These are phyloP conservation scores for Eumacrocentrus americanus DNA, from an alignment of 2,888 invertebrate species.

Conservation along the genomic window DNA sequence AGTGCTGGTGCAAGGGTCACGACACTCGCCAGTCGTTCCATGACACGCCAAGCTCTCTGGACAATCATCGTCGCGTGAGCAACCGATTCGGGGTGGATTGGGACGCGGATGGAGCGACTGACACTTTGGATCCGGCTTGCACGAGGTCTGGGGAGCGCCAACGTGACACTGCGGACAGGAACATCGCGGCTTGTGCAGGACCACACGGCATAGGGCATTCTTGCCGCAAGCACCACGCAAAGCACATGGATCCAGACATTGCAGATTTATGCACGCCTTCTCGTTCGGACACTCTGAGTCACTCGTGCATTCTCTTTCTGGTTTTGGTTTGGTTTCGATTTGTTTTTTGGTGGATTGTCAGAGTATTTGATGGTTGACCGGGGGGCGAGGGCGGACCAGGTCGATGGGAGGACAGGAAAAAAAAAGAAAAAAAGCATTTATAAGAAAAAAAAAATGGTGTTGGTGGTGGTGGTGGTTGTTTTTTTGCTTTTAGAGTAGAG, in stretches of 20 bases:
- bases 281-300: slow-evolving; percentile 91
- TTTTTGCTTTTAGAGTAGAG: no score
- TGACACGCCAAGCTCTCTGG: slow-evolving; percentile 79
- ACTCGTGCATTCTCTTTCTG: slow-evolving; percentile 85
- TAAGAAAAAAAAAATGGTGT: slow-evolving; percentile 71
- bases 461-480: slow-evolving; percentile 14
- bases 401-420: slow-evolving; percentile 52
- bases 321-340: slow-evolving; percentile 30
- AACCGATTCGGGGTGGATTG: slow-evolving; percentile 66
- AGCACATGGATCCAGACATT: slow-evolving; percentile 90
- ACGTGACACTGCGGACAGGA: slow-evolving; percentile 87
- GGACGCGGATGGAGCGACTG: slow-evolving; percentile 68
- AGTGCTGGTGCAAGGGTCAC: slow-evolving; percentile 77
- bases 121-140: slow-evolving; percentile 81
- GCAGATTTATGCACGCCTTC: slow-evolving; percentile 88
- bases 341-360: slow-evolving; percentile 33
- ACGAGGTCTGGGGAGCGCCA: slow-evolving; percentile 80
- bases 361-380: slow-evolving; percentile 35
- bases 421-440: slow-evolving; percentile 74
- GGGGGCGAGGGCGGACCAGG: slow-evolving; percentile 51
- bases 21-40: slow-evolving; percentile 72
- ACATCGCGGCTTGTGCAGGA: slow-evolving; percentile 84
- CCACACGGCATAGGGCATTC: slow-evolving; percentile 86
- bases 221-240: slow-evolving; percentile 87
- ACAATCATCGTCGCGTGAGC: slow-evolving; percentile 74